Evolutionary conservation across 2,888 invertebrate genomes (phyloP), one percentile per base, ranked within the genome.

Genomic region (Tigriopus californicus): DNA sequence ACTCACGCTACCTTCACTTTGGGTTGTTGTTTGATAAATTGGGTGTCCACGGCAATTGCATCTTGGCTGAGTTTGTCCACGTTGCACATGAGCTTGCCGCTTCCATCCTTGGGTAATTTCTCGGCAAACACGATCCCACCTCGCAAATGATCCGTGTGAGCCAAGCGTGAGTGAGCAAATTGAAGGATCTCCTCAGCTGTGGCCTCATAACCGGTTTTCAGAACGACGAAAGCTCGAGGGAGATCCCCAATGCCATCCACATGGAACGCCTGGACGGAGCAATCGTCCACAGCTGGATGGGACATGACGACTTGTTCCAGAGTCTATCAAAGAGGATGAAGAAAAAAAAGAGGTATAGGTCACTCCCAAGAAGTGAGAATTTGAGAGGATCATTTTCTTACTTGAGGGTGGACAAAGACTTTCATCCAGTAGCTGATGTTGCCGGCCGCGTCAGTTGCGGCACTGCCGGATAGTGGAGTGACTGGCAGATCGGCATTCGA

Each of bases 201-300:
- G 24, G 46, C 22, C 15, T 24, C 46, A 46, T 56, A 56, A 2
- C 56, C 56, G 15, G 41, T n/a, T 25, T 56, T 56, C 20, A 56
- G 24, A 15, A 18, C 18, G 5, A 56, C 46, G 25, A 44, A 56
- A 1, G 42, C 56, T 2, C 56, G 42, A 2, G 56, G 56, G 46
- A 56, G 13, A 18, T 56, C 24, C 11, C 56, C 56, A 22, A 56
- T 20, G n/a, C 56, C 56, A 22, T 56, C 56, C 5, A 56, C 24
- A 15, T 13, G 13, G 22, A 56, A 24, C 12, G 46, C 56, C 13
- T 20, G 44, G 2, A 56, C 56, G 13, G 44, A n/a, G n/a, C 42
- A 41, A 56, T 56, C 56, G 12, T 56, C 56, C 42, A 56, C 56
- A 24, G 56, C 56, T n/a, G 56, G 56, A 44, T 56, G 56, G 13